Evolutionary conservation across 23 tunicate genomes (phyloP).

Genomic region (Ascidia mentula): DNA sequence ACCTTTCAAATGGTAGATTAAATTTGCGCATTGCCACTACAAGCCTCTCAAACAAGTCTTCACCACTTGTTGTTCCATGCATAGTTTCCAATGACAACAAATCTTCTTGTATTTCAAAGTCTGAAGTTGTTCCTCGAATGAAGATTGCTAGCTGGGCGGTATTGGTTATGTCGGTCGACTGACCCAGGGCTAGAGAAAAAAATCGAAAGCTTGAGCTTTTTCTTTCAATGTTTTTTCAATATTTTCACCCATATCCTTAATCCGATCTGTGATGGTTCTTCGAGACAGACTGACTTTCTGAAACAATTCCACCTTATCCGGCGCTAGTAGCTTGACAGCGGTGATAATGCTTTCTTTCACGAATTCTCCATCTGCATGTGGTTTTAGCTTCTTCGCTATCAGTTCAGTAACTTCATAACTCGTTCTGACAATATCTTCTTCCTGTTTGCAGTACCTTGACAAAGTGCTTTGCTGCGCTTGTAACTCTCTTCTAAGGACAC

Average conservation of each 20-base stretch:
- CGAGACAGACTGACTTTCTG: conserved; percentile 65
- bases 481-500: conserved; percentile 16
- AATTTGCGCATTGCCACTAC: conserved; percentile 50
- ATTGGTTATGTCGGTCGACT: conserved; percentile 35
- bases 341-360: conserved; percentile 25
- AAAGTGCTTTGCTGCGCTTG: conserved; percentile 41
- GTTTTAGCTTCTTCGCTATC: conserved; percentile 33
- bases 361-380: conserved; percentile 29
- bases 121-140: conserved; percentile 52
- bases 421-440: no score
- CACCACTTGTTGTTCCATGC: conserved; percentile 60
- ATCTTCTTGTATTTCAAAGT: conserved; percentile 49
- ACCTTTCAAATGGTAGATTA: conserved; percentile 49
- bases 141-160: conserved; percentile 62
- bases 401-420: conserved; percentile 22
- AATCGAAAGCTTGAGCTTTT: conserved; percentile 30
- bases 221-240: conserved; percentile 60
- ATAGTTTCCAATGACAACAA: conserved; percentile 54
- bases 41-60: conserved; percentile 49
- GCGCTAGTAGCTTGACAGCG: conserved; percentile 47
- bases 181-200: conserved; percentile 51
- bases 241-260: conserved; percentile 68
- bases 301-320: conserved; percentile 55
- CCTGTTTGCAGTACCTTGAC: conserved; percentile 13
- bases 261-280: conserved; percentile 64